Percentiles rank a stretch among this genome's conserved stretches.
phyloP scores from a whole-genome alignment of 2,888 invertebrate genomes.

The Clistopyga incitator region DNA sequence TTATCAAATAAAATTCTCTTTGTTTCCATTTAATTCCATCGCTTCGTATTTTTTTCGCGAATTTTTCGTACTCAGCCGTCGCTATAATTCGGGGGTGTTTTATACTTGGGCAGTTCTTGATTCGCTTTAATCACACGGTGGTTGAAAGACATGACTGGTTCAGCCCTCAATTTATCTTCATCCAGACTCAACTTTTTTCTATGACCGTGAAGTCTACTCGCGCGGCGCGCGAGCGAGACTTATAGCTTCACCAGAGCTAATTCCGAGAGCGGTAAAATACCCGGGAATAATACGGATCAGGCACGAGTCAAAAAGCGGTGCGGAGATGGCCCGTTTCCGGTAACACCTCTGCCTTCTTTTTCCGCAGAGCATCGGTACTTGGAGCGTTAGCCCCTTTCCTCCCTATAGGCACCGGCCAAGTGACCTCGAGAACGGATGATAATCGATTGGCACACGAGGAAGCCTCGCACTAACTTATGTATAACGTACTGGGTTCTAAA shows the following conservation, averaged over 20 bases:
- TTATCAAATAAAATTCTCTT: background rate
- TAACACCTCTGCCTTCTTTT: slow-evolving; percentile 30
- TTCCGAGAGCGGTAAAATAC: background rate
- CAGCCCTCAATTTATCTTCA: slow-evolving; percentile 4
- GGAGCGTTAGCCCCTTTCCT: slow-evolving; percentile 29
- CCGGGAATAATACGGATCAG: slow-evolving; percentile 26
- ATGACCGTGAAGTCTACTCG: background rate
- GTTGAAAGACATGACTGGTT: slow-evolving; percentile 25
- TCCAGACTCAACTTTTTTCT: background rate
- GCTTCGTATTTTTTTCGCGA: slow-evolving; percentile 1
- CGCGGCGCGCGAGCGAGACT: slow-evolving; percentile 13
- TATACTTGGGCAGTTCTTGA: slow-evolving; percentile 9
- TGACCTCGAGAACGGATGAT: slow-evolving; percentile 67
- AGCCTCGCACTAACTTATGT: slow-evolving; percentile 67
- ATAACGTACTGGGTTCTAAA: slow-evolving; percentile 68
- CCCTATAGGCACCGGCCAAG: slow-evolving; percentile 46
- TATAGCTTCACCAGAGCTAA: slow-evolving; percentile 18
- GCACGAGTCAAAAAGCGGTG: slow-evolving; percentile 18
- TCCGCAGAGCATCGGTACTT: slow-evolving; percentile 13
- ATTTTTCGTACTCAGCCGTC: background rate
- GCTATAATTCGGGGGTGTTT: background rate
- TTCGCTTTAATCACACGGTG: slow-evolving; percentile 12
- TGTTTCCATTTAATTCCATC: background rate
- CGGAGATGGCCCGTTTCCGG: slow-evolving; percentile 41
- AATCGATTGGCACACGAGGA: slow-evolving; percentile 68